Evolutionary conservation across 2,888 invertebrate species (phyloP), one percentile per base, ranked within the genome.

Genomic region (Nomada fucata): DNA sequence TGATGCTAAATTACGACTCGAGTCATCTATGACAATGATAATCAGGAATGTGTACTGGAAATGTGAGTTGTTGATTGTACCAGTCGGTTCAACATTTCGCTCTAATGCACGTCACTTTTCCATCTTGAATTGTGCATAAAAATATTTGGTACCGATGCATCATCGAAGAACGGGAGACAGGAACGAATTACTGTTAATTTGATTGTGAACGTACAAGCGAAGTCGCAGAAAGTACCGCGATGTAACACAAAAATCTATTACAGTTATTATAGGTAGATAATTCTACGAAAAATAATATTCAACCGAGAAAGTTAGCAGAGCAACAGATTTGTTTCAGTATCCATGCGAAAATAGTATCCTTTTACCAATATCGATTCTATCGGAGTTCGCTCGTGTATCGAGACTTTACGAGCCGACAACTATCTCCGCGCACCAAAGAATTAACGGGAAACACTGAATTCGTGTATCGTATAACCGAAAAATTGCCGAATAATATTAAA

Each of bases 391-490:
- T 69, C 53, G 65, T 55, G 64, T 80, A 84, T 82, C 76, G 61
- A 83, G 59, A 79, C 87, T 80, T 82, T 83, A 79, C 63, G 65
- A 71, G 67, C 76, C 61, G 86, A 89, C 86, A 84, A 59, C 70
- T 63, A 88, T 87, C 84, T 85, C 64, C 11, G 61, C 69, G 76
- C 67, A 79, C 77, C 79, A 83, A 84, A 59, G 79, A 86, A 89
- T 84, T 83, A 78, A 83, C 70, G 71, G 74, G 59, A 2, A 70
- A 70, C 65, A 26, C 67, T 67, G 65, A 50, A 71, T 81, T 76
- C 60, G 15, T 60, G 36, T 70, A 64, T 26, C 70, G 50, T 23
- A 59, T 59, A 70, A 57, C 60, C 70, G 63, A 74, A 68, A 60
- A 53, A 57, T 36, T 36, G 47, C 9, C 52, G 26, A 47, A 60